Conservation (phyloP, 2,797 vertebrate species). For the Odontamblyopus rebecca region DNA sequence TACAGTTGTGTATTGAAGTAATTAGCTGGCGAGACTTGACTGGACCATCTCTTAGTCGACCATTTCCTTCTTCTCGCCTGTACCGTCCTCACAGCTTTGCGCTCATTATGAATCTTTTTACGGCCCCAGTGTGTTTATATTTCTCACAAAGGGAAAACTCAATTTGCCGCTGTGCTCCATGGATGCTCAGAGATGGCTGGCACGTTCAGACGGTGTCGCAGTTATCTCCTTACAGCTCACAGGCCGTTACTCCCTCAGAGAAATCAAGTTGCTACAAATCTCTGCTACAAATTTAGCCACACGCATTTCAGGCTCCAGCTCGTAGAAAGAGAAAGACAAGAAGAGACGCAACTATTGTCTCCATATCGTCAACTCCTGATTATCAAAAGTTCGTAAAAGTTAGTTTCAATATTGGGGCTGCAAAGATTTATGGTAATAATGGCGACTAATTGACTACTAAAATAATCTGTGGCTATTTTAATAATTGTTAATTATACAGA, state of each 20-base stretch:
- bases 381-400: not conserved
- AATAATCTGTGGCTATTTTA: no score
- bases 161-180: constrained; percentile 43
- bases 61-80: not conserved
- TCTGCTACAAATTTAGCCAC: constrained; percentile 20
- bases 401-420: not conserved
- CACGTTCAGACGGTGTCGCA: constrained; percentile 26
- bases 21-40: not conserved
- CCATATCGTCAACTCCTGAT: not conserved
- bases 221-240: constrained; percentile 53
- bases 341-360: constrained; percentile 4
- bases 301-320: constrained; percentile 22
- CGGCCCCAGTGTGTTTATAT: constrained; percentile 40
- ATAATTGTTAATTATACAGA: no score
- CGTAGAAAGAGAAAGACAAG: constrained; percentile 18
- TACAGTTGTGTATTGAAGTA: not conserved
- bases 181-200: constrained; percentile 23
- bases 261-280: constrained; percentile 56
- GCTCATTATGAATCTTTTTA: constrained; percentile 26
- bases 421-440: no score
- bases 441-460: no score
- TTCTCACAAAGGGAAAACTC: constrained; percentile 50
- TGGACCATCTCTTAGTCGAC: not conserved
- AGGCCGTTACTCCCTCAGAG: constrained; percentile 45
- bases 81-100: constrained; percentile 17